Conservation (phyloP, 92 coral and sea anemone species). For the Virgularia gustaviana region DNA sequence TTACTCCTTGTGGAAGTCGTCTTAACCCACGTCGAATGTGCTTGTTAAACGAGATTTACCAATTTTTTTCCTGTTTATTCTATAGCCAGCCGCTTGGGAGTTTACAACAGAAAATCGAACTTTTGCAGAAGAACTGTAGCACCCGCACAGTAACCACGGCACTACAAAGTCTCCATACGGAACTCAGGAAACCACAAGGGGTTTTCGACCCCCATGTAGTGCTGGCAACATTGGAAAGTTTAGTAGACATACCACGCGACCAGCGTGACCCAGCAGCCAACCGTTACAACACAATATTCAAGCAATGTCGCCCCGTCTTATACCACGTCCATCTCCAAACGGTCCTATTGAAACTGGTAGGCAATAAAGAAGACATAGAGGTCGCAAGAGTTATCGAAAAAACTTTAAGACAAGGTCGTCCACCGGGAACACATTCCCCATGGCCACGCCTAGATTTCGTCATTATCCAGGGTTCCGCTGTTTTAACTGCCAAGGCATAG, state of each 20-base stretch:
- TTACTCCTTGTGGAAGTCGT: too few species aligned
- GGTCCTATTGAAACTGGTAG: not conserved
- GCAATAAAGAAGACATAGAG: not conserved
- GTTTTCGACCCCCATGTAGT: slow-evolving; percentile 2
- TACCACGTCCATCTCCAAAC: not conserved
- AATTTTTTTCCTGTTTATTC: not conserved
- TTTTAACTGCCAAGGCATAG: not conserved
- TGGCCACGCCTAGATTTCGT: not conserved
- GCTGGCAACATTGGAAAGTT: too few species aligned
- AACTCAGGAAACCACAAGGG: slow-evolving; percentile 6
- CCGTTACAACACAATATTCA: not conserved
- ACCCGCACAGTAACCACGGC: slow-evolving; percentile 7
- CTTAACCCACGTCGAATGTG: too few species aligned
- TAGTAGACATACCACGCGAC: not conserved
- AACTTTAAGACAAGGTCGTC: not conserved
- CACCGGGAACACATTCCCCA: not conserved
- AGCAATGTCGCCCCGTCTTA: slow-evolving; percentile 9
- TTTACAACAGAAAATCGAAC: slow-evolving; percentile 8
- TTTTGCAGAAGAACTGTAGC: not conserved
- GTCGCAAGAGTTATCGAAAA: slow-evolving; percentile 16
- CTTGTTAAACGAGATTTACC: too few species aligned
- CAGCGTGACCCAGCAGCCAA: not conserved
- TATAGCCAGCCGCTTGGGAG: slow-evolving; percentile 1
- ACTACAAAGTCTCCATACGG: not conserved
- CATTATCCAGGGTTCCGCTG: slow-evolving; percentile 1